Base-by-base conservation (phyloP, 2,113 vertebrate species). In the Mugil cephalus region DNA sequence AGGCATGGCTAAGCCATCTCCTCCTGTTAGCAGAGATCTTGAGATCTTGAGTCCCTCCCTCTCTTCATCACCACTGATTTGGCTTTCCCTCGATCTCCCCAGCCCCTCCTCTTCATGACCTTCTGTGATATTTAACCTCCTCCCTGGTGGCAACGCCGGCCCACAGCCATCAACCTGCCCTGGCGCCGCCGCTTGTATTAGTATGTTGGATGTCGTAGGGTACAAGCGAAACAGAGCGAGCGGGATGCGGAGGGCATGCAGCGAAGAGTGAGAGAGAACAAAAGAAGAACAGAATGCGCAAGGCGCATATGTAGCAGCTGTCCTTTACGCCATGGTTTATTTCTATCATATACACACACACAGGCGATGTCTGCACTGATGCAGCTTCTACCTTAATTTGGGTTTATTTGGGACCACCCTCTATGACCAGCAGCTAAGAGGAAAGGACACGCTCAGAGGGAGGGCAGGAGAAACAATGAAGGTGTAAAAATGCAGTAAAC, bases 101-200 rank as follows among this genome's bases (percentile, higher is more conserved):
- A 35, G 47, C 83, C 73, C 87, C 80, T 77, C 89, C 86, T 80
- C 59, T 80, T 70, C 40, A 66, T 94, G 92, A 94, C 93, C 93
- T 94, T 94, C 91, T 92, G 89, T 93, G 92, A 93, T 94, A 94
- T 94, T 94, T 94, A 93, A 90, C 91, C 92, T 87, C 80, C 74
- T 93, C 92, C 92, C 93, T 70, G 67, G 85, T 88, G 92, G 88
- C 92, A 71, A 52, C 30, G 78, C 77, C 56, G 51, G 82, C 83
- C 85, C 77, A 86, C 74, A 69, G 74, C 84, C 83, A 76, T 77
- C 71, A 13, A 87, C 80, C 84, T 81, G 81, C 58, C 64, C 64
- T 88, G 74, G 74, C 82, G 84, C 78, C 63, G 36, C 55, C 63
- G 76, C 52, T 81, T 74, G 82, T 76, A 84, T 87, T 81, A 82